phyloP scores from a whole-genome alignment of 2,888 invertebrate genomes.

The Epirrhoe tristata region DNA sequence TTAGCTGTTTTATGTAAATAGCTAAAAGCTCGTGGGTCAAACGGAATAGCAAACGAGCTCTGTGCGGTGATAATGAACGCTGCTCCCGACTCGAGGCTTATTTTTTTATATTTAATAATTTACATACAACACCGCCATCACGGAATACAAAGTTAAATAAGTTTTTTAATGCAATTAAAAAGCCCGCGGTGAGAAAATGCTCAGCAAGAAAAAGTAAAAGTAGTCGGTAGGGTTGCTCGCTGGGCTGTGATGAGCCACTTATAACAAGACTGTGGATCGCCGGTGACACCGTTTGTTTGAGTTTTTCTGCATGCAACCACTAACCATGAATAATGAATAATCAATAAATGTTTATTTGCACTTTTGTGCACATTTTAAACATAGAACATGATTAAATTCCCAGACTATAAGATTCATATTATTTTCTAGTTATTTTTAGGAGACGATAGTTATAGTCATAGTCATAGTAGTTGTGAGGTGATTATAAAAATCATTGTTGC shows the following conservation, averaged over 20 bases:
- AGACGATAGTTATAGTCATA: no score
- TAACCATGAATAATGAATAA: no score
- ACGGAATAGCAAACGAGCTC: constrained; percentile 31
- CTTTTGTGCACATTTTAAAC: no score
- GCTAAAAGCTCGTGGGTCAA: constrained; percentile 25
- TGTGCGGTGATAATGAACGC: constrained; percentile 26
- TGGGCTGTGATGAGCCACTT: constrained; percentile 24
- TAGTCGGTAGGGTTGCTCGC: constrained; percentile 14
- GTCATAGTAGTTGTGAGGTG: no score
- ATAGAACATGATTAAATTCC: no score
- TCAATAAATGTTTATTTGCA: no score
- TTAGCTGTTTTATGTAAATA: constrained; percentile 20
- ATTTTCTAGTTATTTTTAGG: no score
- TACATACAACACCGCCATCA: constrained; percentile 49
- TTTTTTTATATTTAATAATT: constrained; percentile 49
- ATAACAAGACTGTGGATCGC: constrained; percentile 7
- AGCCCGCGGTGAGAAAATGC: constrained; percentile 46
- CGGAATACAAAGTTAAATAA: constrained; percentile 55
- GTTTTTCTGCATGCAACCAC: neutral
- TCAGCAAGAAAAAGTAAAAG: constrained; percentile 21
- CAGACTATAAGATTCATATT: no score
- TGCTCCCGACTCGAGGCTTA: constrained; percentile 15
- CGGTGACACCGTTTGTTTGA: neutral
- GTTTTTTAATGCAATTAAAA: constrained; percentile 62
- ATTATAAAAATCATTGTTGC: no score